These are phyloP conservation scores for Pogonocichla stellata DNA, from an alignment of 2,113 vertebrate genomes.

Conservation along the genomic window DNA sequence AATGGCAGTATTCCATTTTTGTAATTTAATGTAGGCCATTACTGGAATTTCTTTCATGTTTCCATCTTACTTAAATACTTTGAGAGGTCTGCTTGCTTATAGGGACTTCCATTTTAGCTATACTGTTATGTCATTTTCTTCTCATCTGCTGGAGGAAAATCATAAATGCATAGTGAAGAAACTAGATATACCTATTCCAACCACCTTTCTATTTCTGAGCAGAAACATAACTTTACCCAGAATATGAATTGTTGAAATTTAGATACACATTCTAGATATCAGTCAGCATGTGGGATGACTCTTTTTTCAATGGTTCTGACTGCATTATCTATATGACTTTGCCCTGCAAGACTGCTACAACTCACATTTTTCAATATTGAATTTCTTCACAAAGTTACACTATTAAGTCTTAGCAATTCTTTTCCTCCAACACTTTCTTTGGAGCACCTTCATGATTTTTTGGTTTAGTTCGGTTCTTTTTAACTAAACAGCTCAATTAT, in stretches of 20 bases:
- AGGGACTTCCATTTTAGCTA: not conserved
- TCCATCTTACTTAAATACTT: not conserved
- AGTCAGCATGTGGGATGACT: fast-evolving
- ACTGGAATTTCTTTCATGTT: not conserved
- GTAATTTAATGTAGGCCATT: fast-evolving
- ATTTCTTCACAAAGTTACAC: not conserved
- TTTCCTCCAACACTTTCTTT: not conserved
- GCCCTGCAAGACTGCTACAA: not conserved
- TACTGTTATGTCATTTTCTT: not conserved
- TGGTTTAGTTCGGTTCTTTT: not conserved
- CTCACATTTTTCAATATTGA: not conserved
- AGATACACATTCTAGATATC: not conserved
- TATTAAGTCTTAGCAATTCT: not conserved
- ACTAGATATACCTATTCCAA: not conserved
- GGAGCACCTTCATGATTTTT: not conserved
- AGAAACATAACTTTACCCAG: not conserved
- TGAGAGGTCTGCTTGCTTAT: not conserved
- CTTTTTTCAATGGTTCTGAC: not conserved
- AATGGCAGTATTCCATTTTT: not conserved
- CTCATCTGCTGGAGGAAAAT: not conserved
- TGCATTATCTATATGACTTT: not conserved
- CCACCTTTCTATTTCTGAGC: not conserved
- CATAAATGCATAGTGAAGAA: not conserved
- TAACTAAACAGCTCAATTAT: not conserved
- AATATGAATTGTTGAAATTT: not conserved